Percentiles rank a stretch among this genome's conserved stretches.
These are phyloP conservation scores for Drosophila eohydei DNA, from an alignment of 2,888 invertebrate genomes.

Conservation along the genomic window DNA sequence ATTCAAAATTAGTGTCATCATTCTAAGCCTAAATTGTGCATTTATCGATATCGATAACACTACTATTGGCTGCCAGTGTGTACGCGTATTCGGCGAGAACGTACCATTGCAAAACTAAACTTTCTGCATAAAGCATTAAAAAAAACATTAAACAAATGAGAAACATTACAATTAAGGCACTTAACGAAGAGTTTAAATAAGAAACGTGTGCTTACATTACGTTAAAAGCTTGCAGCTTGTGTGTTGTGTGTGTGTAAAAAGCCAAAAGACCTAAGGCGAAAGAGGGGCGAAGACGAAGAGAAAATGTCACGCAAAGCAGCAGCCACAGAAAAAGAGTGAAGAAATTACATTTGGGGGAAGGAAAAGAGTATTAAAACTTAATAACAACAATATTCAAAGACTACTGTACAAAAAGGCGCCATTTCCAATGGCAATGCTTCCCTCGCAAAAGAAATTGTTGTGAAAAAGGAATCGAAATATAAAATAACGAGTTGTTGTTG, in stretches of 20 bases:
- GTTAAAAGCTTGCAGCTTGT: conserved; percentile 25
- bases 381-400: conserved; percentile 64
- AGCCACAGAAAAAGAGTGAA: conserved; percentile 77
- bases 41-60: conserved; percentile 59
- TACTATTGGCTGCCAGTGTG: conserved; percentile 61
- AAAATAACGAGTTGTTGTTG: conserved; percentile 51
- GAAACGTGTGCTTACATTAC: conserved; percentile 33
- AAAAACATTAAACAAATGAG: conserved; percentile 77
- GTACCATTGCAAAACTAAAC: conserved; percentile 74
- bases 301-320: conserved; percentile 81
- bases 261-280: conserved; percentile 49
- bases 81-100: conserved; percentile 64
- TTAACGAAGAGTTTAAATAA: conserved; percentile 42
- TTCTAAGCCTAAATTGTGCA: conserved; percentile 28
- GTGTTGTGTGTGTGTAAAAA: conserved; percentile 56
- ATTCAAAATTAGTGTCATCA: conserved; percentile 57
- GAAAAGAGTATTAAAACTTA: conserved; percentile 60
- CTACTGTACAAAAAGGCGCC: conserved; percentile 49
- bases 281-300: conserved; percentile 74
- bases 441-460: conserved; percentile 25
- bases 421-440: conserved; percentile 52
- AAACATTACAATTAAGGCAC: conserved; percentile 54
- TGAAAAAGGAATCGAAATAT: conserved; percentile 41
- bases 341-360: conserved; percentile 67
- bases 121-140: conserved; percentile 73